Percentiles rank a stretch among this genome's conserved stretches.
Evolutionary conservation across 2,113 vertebrate genomes (phyloP).

Genomic region (Holacanthus passer): DNA sequence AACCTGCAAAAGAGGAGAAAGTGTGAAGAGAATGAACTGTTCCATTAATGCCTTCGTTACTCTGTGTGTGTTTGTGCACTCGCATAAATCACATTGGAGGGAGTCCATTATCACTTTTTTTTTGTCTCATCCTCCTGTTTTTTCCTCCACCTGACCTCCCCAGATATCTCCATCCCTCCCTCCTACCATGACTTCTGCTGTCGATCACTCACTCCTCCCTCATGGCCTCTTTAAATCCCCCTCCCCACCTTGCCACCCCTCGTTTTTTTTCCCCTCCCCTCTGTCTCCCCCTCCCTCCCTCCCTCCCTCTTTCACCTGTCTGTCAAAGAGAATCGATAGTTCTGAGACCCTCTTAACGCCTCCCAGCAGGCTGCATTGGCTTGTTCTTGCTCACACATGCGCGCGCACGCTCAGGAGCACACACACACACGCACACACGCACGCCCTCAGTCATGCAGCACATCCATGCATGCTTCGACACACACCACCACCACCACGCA

Average conservation of each 20-base stretch:
- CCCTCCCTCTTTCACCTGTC: constrained; percentile 52
- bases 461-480: constrained; percentile 9
- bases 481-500: constrained; percentile 24
- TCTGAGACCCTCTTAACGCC: constrained; percentile 68
- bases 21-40: constrained; percentile 20
- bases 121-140: not conserved
- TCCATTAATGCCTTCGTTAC: constrained; percentile 12
- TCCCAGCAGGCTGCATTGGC: constrained; percentile 52
- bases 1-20: constrained; percentile 57
- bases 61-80: constrained; percentile 5
- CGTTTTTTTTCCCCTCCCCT: not conserved
- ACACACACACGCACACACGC: not conserved
- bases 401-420: not conserved
- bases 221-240: constrained; percentile 23
- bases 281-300: not conserved
- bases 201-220: constrained; percentile 23
- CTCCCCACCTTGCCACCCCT: constrained; percentile 25
- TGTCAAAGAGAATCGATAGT: constrained; percentile 71
- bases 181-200: constrained; percentile 5
- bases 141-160: constrained; percentile 26
- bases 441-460: constrained; percentile 22
- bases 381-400: constrained; percentile 14
- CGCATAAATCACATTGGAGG: constrained; percentile 14
- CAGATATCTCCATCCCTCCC: not conserved
- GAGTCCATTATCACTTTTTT: constrained; percentile 43